phyloP scores from a whole-genome alignment of 2,797 vertebrate species.

The Mareca strepera region DNA sequence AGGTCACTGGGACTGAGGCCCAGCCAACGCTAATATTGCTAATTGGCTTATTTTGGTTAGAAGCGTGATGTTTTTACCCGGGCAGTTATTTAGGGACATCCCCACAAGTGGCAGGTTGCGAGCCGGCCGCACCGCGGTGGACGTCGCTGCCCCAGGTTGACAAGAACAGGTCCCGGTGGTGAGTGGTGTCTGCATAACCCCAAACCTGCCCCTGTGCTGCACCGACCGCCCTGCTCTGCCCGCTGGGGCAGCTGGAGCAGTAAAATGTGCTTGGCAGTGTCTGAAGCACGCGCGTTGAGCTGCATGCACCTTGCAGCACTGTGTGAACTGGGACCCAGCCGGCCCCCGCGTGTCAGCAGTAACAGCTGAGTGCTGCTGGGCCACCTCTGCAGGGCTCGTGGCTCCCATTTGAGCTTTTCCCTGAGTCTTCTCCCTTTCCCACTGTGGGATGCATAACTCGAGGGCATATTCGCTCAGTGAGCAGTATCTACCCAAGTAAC shows the following conservation, averaged over 20 bases:
- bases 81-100: neutral
- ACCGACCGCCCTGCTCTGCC: accelerated
- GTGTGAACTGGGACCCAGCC: accelerated
- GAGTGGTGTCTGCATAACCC: neutral
- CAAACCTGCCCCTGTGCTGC: accelerated
- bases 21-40: neutral
- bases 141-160: neutral
- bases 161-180: accelerated
- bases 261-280: accelerated
- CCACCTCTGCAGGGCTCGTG: neutral
- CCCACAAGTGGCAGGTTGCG: accelerated
- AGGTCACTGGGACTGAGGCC: neutral
- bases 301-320: accelerated
- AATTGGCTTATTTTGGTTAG: neutral
- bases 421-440: neutral
- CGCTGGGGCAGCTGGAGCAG: neutral
- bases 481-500: neutral
- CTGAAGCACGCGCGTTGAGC: accelerated
- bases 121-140: accelerated
- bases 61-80: neutral
- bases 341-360: accelerated
- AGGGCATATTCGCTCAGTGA: accelerated
- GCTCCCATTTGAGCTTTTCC: neutral
- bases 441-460: neutral
- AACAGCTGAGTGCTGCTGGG: neutral